Base-by-base conservation (phyloP, 2,797 vertebrate species). In the Gadopsis bispinosus region DNA sequence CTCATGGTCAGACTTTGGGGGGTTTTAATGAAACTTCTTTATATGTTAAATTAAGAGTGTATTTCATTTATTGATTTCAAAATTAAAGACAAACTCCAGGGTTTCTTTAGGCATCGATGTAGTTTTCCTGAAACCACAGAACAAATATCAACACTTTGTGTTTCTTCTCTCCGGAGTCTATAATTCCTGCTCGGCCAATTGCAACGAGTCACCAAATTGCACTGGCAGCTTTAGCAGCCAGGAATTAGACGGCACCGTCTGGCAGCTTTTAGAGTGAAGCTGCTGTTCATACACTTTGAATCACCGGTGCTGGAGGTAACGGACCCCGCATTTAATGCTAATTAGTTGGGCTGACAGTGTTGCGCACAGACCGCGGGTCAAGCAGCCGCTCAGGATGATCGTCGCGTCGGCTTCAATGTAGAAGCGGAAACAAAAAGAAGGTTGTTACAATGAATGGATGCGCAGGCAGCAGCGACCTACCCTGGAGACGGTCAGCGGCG, bases 401-500 rank as follows among this genome's bases (percentile, higher is more conserved):
- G n/a, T 8, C 10, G 20, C 4, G 26, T 26, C 26, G 11, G 7
- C 7, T 33, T 39, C 1, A 20, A 39, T 19, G 22, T 6, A 43
- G 33, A 37, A 65, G 41, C 39, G 10, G 4, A 68, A 16, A 4
- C 26, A 2, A 50, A 33, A 9, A 11, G 13, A 41, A 41, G 26
- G 26, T 26, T 26, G 26, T 26, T 26, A 26, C 29, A 80, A 77
- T 87, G 88, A 84, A 85, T 81, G 81, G 53, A 74, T 0, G 9
- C 55, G 14, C 65, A 17, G 4, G 14, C 43, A 39, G 45, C n/a
- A 4, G 4, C 29, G 4, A 11, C 97, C 92, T 95, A 99, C 98
- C 97, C 97, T 94, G 77, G 98, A 99, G 91, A 99, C 96, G 85
- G 97, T 97, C 81, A 99, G 86, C 51, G 97, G 97, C 7, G 97